Base-by-base conservation (phyloP, 2,797 vertebrate genomes). In the Furcifer pardalis region DNA sequence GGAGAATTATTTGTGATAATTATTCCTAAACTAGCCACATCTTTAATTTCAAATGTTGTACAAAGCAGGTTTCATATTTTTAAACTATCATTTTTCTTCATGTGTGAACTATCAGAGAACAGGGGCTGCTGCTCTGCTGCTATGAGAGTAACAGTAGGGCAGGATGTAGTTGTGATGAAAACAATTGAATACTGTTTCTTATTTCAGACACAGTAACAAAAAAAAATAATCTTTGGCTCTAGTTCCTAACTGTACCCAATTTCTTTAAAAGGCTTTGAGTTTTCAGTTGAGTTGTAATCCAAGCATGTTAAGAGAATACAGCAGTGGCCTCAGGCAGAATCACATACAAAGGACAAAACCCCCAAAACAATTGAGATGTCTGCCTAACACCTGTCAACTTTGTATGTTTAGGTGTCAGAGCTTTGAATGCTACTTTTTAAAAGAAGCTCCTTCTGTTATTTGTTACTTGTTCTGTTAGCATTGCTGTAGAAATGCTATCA, bases 1-100 rank as follows among this genome's bases (percentile, higher is more conserved):
- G 56, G 2, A 91, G 42, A 46, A 69, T 49, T 56, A 84, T 60
- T 32, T 85, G 27, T 85, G 75, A 86, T 8, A 82, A 37, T 42
- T 86, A 25, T 68, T 30, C 86, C 83, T 90, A 91, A 85, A 86
- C 46, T 27, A 42, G 35, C 56, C 68, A 59, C 49, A 69, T 52
- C 86, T 9, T 75, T 73, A 85, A 88, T 72, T 89, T 37, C 40
- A 78, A 82, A 79, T 71, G 21, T 63, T 82, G 15, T 30, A 27
- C 68, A 87, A 65, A 2, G 79, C 23, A 82, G 82, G 7, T n/a
- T 30, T 27, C 84, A 72, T 77, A 19, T 65, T 59, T 73, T 81
- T 12, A 25, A n/a, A 79, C 82, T 21, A 63, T 12, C 46, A 9
- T 5, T 44, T 81, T 56, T 6, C 87, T 83, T 79, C 65, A 72